phyloP scores from a whole-genome alignment of 92 coral and sea anemone species.

The Porites evermanni region DNA sequence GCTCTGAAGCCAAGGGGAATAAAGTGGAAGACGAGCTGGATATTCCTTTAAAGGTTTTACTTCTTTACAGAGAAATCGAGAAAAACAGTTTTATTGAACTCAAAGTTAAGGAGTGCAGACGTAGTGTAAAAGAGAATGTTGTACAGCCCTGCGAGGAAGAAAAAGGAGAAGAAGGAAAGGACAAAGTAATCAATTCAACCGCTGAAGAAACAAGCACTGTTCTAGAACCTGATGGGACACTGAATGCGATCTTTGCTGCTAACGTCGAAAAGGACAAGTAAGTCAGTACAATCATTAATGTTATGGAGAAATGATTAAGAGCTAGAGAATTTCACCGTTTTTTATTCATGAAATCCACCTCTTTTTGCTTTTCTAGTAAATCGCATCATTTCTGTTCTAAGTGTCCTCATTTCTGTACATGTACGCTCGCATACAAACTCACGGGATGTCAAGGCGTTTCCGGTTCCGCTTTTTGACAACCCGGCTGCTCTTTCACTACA shows the following conservation, averaged over 20 bases:
- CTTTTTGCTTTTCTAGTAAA: too few relatives aligned
- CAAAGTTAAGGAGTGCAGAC: slow-evolving; percentile 62
- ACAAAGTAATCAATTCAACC: not conserved
- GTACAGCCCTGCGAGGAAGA: not conserved
- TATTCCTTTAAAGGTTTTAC: slow-evolving; percentile 50
- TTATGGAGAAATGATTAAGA: not conserved
- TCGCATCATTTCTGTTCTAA: too few relatives aligned
- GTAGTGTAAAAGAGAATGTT: not conserved
- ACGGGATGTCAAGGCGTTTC: too few relatives aligned
- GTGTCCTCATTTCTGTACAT: too few relatives aligned
- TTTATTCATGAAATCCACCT: too few relatives aligned
- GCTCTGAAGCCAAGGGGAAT: not conserved
- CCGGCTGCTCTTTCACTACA: too few relatives aligned
- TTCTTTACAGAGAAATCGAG: slow-evolving; percentile 63
- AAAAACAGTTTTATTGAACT: slow-evolving; percentile 64
- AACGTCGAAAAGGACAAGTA: slow-evolving; percentile 10
- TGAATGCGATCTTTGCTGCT: not conserved
- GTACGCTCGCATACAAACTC: too few relatives aligned
- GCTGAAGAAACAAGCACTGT: not conserved
- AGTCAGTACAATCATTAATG: not conserved
- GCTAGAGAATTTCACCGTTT: too few relatives aligned
- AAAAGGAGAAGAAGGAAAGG: slow-evolving; percentile 1
- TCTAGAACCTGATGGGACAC: not conserved
- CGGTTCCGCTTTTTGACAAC: too few relatives aligned
- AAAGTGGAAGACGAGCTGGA: slow-evolving; percentile 32